A percentile compares a stretch with the other conserved stretches of the same genome.
Evolutionary conservation across 2,888 invertebrate species (phyloP).

Genomic region (Brachynemurus nebulosus): DNA sequence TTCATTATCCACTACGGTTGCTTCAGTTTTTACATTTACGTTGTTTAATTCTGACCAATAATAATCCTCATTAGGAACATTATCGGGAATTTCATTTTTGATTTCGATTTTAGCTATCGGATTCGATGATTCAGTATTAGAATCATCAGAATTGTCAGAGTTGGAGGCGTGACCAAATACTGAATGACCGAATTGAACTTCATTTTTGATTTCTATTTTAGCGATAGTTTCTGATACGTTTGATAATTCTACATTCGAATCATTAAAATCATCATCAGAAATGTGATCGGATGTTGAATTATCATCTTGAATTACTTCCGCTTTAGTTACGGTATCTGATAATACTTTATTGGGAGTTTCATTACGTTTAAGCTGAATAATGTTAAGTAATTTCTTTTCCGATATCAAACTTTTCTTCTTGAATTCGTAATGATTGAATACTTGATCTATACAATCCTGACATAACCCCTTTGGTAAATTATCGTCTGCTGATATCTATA

Average conservation of each 20-base stretch:
- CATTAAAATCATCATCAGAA: too few relatives aligned
- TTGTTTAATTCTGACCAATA: neutral
- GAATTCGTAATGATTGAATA: conserved; percentile 28
- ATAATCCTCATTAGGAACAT: neutral
- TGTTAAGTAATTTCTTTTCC: conserved; percentile 1
- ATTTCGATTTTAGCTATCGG: neutral
- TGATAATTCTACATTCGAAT: too few relatives aligned
- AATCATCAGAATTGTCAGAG: too few relatives aligned
- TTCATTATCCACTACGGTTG: neutral
- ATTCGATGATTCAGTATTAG: neutral
- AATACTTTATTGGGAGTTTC: too few relatives aligned
- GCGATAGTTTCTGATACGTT: too few relatives aligned
- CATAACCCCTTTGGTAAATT: conserved; percentile 58
- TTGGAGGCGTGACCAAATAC: too few relatives aligned
- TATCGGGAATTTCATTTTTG: neutral
- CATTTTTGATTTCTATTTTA: too few relatives aligned
- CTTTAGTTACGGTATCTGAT: too few relatives aligned
- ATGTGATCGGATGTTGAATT: too few relatives aligned
- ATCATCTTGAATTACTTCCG: too few relatives aligned
- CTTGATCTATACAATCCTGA: conserved; percentile 41
- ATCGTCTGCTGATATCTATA: conserved; percentile 45
- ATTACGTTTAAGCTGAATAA: neutral
- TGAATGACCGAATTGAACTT: too few relatives aligned
- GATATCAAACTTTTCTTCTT: neutral
- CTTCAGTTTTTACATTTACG: neutral